Base-by-base conservation (phyloP, 2,113 vertebrate genomes). In the rabbit (Oryctolagus cuniculus) region DNA sequence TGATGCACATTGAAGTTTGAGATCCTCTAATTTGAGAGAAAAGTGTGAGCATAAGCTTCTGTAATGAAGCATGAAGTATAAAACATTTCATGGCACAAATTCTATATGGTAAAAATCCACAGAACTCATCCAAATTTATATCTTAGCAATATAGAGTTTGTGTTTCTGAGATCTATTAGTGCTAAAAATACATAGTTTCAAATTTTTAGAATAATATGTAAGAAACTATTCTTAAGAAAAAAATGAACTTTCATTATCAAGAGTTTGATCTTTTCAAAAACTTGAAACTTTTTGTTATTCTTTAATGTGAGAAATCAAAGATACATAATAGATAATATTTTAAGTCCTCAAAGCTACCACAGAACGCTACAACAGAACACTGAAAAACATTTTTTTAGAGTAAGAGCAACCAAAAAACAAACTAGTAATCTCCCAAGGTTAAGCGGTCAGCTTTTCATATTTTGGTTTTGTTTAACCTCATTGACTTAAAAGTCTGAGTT, bases 151-250 rank as follows among this genome's bases (percentile, higher is more conserved):
- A 29, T 94, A 58, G 55, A 58, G 67, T 79, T 53, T 31, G 25
- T 84, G 17, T 49, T 85, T 61, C 63, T 55, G 78, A 88, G 64
- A 31, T 10, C 51, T 88, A 10, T 92, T 58, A 19, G 31, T n/a
- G 24, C 69, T 88, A 82, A 87, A 87, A 81, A 31, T 81, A 55
- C 21, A n/a, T n/a, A 69, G n/a, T 73, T 87, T 85, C 72, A 24
- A 73, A 73, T 73, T 88, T 88, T 81, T 38, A 81, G 38, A 88
- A 73, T 66, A 93, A 82, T 88, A 25, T 66, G 58, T 31, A 63
- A 88, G 73, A 31, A 21, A 58, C 55, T 58, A 58, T 79, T 70
- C 27, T 90, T 84, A 17, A 53, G 44, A 67, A 79, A 90, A 85
- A 90, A 79, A 79, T 55, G 15, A 75, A 21, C 10, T 90, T 90